Base-by-base conservation (phyloP, 2,797 vertebrate species). In the Cossypha heuglini region DNA sequence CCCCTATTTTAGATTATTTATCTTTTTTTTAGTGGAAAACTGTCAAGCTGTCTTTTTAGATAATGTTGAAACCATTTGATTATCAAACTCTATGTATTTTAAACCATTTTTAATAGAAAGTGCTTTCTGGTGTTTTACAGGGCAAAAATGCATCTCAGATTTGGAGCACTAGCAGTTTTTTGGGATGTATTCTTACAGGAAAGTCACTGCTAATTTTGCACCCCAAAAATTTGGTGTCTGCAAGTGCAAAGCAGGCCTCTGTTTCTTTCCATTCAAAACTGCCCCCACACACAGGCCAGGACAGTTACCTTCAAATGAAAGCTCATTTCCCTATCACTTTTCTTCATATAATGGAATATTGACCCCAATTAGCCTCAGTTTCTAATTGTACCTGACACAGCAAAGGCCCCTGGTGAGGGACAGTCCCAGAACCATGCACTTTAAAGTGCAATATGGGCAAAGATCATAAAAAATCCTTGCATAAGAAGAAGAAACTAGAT, bases 321-420 rank as follows among this genome's bases (percentile, higher is more conserved):
- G 51, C 37, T 90, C 28, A 48, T 85, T 94, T 92, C 29, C 29
- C 37, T 69, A 33, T 33, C 13, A 48, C 15, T 85, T 19, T 79
- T 29, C 21, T 69, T 73, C 37, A 69, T 66, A 45, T 45, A 73
- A 55, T 51, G 45, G 43, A 84, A 69, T 90, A 88, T 67, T 79
- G 33, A 57, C 61, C 55, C 33, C 46, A 72, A 62, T 93, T 95
- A 90, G 29, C 66, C 51, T 64, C 31, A 3, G 13, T 76, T 86
- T 90, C 88, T 85, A 82, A 66, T 74, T 91, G 84, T 87, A 88
- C 38, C 61, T 87, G 52, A 93, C 77, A 79, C 26, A 85, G 63
- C 52, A 63, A 76, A 93, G 52, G 52, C 25, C 38, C 48, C 42
- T 64, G 26, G 45, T 82, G 72, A 93, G 81, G 77, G 18, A n/a